Base-by-base conservation (phyloP, 2,888 invertebrate species). In the Diarsia dahlii region DNA sequence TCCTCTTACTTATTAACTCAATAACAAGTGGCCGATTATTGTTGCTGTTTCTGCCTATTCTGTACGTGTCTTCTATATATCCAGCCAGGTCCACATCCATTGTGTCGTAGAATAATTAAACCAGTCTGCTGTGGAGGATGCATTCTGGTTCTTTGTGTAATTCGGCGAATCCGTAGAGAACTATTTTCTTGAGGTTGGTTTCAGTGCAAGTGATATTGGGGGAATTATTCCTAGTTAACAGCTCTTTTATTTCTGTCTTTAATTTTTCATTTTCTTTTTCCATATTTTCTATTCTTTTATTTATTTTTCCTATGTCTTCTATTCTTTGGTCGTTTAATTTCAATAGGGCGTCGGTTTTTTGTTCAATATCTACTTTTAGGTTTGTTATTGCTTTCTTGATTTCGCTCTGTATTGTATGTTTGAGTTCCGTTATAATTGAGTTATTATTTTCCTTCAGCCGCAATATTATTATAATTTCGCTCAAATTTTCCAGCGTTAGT, bases 201-300 rank as follows among this genome's bases (percentile, higher is more conserved):
- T 70, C 62, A 18, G 62, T 39, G 18, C 46, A 39, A 48, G 20
- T n/a, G 1, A n/a, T 28, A 1, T 10, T 46, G 3, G 45, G 23
- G n/a, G 45, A n/a, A 45, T 45, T 28, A n/a, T 48, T 62, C 34
- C n/a, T 15, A 23, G 15, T 56, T 70, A n/a, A 3, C 34, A 13
- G 1, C 0, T 34, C 10, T 18, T 48, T 9, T 18, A 70, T 70
- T 34, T 70, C 62, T 9, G 48, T 48, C 34, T 60, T 62, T 10
- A 70, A 50, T 9, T 60, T 60, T 39, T 70, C 70, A 50, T 34
- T 70, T 70, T 70, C n/a, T n/a, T 54, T 50, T 50, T 50, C 50
- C 18, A 50, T 5, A 50, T 50, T 50, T 18, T 50, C 50, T 50
- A 50, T 50, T 6, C 6, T 50, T 18, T 6, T 50, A 50, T 50